Base-by-base conservation (phyloP, 2,797 vertebrate species). In the Gymnothorax reevesii region DNA sequence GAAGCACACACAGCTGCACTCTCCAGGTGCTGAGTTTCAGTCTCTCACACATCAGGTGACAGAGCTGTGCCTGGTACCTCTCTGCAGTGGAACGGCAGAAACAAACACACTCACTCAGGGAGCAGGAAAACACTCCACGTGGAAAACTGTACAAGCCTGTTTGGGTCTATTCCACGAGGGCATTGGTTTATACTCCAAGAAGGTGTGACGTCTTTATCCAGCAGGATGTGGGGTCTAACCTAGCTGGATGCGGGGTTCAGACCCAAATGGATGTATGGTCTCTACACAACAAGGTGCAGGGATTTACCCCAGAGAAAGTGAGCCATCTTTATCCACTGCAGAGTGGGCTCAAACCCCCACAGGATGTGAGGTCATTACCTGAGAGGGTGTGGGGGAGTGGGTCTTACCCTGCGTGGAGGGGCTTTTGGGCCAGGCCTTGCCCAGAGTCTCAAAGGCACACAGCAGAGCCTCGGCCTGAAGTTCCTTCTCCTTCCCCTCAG, bases 11-110 rank as follows among this genome's bases (percentile, higher is more conserved):
- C 0, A 99, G 95, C 92, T 99, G 98, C 42, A 99, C 97, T 85
- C 97, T 98, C 99, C 99, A 99, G 0, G 97, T 99, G 94, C 98
- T 98, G 84, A 98, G 96, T 88, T 97, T 98, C 87, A 99, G 94
- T 83, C 96, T 96, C 49, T 97, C 97, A 87, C 97, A 98, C 98
- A 99, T 98, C 71, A 99, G 87, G 82, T 92, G 94, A 92, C 98
- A 99, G n/a, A 99, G 91, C 57, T 99, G 98, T 82, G 94, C 92
- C 88, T 96, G 96, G 88, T 97, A 98, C 90, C 93, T 95, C 88
- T 95, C 99, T 99, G 88, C 27, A 89, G 87, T n/a, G 86, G 84
- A 88, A 12, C 85, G 15, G 62, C 42, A 91, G 8, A 88, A n/a
- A 85, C 7, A 13, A 33, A 82, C 2, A 57, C 59, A 84, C 10